These are phyloP conservation scores for Reticulitermes speratus DNA, from an alignment of 1,140 invertebrate genomes.

Conservation along the genomic window DNA sequence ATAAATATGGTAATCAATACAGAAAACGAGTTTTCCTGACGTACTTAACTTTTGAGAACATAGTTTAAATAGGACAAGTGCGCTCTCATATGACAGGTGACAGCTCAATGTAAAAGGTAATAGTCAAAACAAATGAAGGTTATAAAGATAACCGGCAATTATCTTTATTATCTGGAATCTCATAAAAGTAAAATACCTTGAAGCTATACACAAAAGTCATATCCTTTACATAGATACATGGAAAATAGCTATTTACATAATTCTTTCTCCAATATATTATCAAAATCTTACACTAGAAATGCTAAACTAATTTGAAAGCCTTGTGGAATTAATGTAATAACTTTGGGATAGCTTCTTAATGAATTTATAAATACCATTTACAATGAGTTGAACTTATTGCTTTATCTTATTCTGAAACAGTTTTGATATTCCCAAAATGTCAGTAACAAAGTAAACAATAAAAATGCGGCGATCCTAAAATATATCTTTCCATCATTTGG, in stretches of 20 bases:
- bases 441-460: constrained; percentile 6
- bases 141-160: neutral
- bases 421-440: neutral
- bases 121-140: neutral
- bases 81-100: too few relatives aligned
- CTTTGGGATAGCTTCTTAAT: neutral
- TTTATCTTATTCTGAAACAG: neutral
- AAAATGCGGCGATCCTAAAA: neutral
- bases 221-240: constrained; percentile 29
- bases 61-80: too few relatives aligned
- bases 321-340: neutral
- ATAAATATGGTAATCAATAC: too few relatives aligned
- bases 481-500: neutral
- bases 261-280: constrained; percentile 20
- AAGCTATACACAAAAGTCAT: constrained; percentile 22
- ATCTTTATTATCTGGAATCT: neutral
- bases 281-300: constrained; percentile 20
- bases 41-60: too few relatives aligned
- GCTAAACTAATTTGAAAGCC: neutral
- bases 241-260: constrained; percentile 26
- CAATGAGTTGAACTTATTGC: neutral
- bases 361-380: neutral
- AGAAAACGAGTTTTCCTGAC: too few relatives aligned
- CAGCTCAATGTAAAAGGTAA: too few relatives aligned
- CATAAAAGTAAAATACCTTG: constrained; percentile 1